These are phyloP conservation scores for Typhlomys cinereus DNA, from an alignment of 2,113 vertebrate species.

Conservation along the genomic window DNA sequence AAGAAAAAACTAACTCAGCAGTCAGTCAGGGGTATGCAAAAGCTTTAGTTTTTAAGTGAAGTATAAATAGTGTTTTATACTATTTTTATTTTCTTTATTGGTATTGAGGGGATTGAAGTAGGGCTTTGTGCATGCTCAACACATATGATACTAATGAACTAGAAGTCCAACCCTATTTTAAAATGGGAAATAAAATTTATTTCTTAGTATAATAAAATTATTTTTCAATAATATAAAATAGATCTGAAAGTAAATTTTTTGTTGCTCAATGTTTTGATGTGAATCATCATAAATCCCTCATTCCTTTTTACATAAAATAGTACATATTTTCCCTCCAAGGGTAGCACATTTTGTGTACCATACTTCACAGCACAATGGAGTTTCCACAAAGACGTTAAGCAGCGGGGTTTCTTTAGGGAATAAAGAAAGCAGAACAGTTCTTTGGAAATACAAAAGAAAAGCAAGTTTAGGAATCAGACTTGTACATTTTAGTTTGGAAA, in stretches of 20 bases:
- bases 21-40: constrained; percentile 2
- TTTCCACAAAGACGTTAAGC: too few species aligned
- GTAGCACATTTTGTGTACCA: too few species aligned
- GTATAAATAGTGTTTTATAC: constrained; percentile 13
- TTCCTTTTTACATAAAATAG: neutral
- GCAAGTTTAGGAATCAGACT: too few species aligned
- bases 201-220: too few species aligned
- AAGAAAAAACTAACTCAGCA: neutral
- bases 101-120: neutral
- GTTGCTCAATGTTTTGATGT: constrained; percentile 38
- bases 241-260: neutral
- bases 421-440: too few species aligned
- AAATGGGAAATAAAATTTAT: constrained; percentile 45
- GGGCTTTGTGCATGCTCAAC: neutral
- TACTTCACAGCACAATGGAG: too few species aligned
- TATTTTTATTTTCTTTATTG: constrained; percentile 19
- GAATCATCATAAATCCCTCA: constrained; percentile 22
- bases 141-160: neutral
- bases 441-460: too few species aligned
- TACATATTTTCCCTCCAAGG: too few species aligned
- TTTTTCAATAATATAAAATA: too few species aligned
- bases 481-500: too few species aligned
- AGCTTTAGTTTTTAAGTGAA: constrained; percentile 11
- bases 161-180: neutral
- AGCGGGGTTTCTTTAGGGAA: too few species aligned